Evolutionary conservation across 2,797 vertebrate genomes (phyloP).

Genomic region (Notamacropus eugenii): DNA sequence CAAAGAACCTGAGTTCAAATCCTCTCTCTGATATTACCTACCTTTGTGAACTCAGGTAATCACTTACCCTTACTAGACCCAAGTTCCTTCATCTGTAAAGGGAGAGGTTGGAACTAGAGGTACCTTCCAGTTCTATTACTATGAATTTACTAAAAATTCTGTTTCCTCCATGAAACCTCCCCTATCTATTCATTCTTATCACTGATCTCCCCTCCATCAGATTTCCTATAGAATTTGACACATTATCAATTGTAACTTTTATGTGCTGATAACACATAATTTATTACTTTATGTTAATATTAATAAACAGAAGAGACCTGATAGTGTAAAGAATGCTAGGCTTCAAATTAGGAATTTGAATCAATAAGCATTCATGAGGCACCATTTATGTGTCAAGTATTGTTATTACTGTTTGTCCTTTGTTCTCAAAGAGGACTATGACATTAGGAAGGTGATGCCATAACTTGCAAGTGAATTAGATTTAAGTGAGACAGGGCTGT

Average conservation of each 20-base stretch:
- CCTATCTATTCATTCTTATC: background rate
- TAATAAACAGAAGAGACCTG: background rate
- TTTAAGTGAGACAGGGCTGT: too few relatives aligned
- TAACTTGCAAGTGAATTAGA: too few relatives aligned
- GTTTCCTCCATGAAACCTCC: background rate
- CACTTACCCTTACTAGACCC: background rate
- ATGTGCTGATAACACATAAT: background rate
- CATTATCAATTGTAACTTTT: background rate
- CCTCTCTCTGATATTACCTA: background rate
- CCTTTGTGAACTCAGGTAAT: background rate
- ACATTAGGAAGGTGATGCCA: too few relatives aligned
- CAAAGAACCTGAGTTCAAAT: background rate
- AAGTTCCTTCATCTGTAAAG: background rate
- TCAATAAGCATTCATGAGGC: background rate
- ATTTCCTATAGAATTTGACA: background rate
- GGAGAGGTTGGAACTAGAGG: background rate
- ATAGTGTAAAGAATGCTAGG: background rate
- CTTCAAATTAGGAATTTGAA: background rate
- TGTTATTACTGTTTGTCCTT: background rate
- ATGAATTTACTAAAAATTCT: background rate
- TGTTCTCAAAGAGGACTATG: too few relatives aligned
- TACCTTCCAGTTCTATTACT: background rate
- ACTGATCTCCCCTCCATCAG: background rate
- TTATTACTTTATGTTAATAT: background rate
- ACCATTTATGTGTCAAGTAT: background rate